phyloP scores from a whole-genome alignment of 2,888 invertebrate species.

The Pomacea canaliculata region DNA sequence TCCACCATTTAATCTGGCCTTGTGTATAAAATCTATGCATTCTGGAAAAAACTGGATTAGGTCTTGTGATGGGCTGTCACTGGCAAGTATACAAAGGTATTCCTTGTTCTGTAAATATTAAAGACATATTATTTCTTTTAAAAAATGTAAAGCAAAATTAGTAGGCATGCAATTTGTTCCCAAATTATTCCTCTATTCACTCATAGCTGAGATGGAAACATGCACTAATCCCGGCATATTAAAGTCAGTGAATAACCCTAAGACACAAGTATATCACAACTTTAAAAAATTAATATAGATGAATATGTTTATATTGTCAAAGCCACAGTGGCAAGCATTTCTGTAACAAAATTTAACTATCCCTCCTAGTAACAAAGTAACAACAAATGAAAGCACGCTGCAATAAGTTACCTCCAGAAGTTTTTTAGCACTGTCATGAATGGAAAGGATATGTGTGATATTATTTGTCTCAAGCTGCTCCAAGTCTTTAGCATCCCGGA shows the following conservation, averaged over 20 bases:
- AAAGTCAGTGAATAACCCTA: too few relatives aligned
- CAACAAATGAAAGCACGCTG: too few relatives aligned
- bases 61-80: conserved; percentile 95
- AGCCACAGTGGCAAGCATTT: too few relatives aligned
- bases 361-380: too few relatives aligned
- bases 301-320: too few relatives aligned
- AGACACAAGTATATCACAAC: too few relatives aligned
- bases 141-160: not conserved
- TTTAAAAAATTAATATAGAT: too few relatives aligned
- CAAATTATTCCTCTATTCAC: too few relatives aligned
- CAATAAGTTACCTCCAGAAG: conserved; percentile 45
- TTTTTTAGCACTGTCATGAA: conserved; percentile 90
- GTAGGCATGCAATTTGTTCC: too few relatives aligned
- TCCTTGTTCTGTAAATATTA: conserved; percentile 85
- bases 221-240: too few relatives aligned
- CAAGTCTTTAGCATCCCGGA: conserved; percentile 93
- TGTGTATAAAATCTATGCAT: conserved; percentile 97
- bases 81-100: conserved; percentile 94
- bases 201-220: too few relatives aligned
- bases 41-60: conserved; percentile 91
- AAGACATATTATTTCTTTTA: conserved; percentile 9
- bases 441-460: conserved; percentile 94
- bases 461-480: conserved; percentile 88
- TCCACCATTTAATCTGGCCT: conserved; percentile 88
- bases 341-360: too few relatives aligned